Conservation (phyloP, 2,113 vertebrate species). For the Indicator indicator region DNA sequence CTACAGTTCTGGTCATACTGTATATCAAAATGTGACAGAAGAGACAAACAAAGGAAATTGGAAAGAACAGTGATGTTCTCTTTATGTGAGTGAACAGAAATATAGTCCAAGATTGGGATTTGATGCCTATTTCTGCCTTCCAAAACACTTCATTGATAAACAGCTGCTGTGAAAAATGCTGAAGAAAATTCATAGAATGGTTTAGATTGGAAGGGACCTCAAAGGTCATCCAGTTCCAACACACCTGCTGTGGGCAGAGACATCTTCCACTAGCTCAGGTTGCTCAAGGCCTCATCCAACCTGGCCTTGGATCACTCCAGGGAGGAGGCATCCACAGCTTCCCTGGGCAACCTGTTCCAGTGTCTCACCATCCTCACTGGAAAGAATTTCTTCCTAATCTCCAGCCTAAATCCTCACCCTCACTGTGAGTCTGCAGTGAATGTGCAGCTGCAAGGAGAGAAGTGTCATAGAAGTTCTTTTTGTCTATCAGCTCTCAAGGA, state of each 20-base stretch:
- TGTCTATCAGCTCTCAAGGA: neutral
- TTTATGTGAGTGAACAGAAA: neutral
- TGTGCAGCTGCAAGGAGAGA: neutral
- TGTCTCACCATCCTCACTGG: too few species aligned
- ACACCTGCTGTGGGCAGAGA: too few species aligned
- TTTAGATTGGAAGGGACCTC: too few species aligned
- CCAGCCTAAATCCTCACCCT: too few species aligned
- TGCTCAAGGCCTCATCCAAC: too few species aligned
- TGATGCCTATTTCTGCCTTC: neutral
- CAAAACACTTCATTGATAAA: neutral
- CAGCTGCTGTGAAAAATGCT: neutral
- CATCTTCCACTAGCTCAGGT: too few species aligned
- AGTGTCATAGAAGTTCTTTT: neutral
- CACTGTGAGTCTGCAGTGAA: neutral
- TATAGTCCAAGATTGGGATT: neutral
- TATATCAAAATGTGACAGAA: neutral
- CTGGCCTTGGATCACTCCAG: too few species aligned
- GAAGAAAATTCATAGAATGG: neutral
- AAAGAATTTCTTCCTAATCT: too few species aligned
- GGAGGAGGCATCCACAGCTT: too few species aligned
- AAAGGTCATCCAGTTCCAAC: too few species aligned
- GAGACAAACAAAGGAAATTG: neutral
- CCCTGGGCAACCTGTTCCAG: too few species aligned
- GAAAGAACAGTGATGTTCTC: neutral
- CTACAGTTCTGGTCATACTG: too few species aligned